Conservation (phyloP, 2,797 vertebrate species). For the Acanthurus tractus region DNA sequence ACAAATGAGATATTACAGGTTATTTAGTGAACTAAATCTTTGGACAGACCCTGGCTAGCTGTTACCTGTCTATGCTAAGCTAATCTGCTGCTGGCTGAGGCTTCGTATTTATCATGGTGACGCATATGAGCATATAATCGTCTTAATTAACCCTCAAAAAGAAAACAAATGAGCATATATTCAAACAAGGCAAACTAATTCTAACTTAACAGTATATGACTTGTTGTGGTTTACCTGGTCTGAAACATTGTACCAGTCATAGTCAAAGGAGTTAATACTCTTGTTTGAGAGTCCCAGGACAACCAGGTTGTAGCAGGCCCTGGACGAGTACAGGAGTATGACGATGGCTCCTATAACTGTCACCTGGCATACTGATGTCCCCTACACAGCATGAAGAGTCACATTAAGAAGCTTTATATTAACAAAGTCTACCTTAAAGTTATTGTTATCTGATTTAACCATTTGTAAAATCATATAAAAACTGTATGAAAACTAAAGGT, state of each 20-base stretch:
- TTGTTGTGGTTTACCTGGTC: slow-evolving; percentile 88
- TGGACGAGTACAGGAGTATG: slow-evolving; percentile 92
- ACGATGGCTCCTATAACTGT: slow-evolving; percentile 91
- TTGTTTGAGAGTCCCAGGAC: slow-evolving; percentile 91
- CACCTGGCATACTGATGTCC: slow-evolving; percentile 96
- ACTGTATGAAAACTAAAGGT: too few relatives aligned
- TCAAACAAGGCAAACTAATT: background rate
- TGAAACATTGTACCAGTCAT: slow-evolving; percentile 98
- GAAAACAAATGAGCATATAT: too few relatives aligned
- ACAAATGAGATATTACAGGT: background rate
- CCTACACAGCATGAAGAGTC: slow-evolving; percentile 79
- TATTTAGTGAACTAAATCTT: background rate
- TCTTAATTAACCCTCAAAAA: background rate
- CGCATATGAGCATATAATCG: too few relatives aligned
- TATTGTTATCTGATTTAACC: background rate
- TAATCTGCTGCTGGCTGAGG: background rate
- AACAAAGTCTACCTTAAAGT: background rate
- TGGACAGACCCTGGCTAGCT: background rate
- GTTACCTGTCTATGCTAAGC: background rate
- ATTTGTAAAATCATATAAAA: background rate
- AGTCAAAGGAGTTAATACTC: slow-evolving; percentile 93
- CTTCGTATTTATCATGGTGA: background rate
- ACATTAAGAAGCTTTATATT: background rate
- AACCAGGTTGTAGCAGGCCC: slow-evolving; percentile 97
- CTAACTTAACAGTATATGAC: background rate